Evolutionary conservation across 2,888 invertebrate species (phyloP).

Genomic region (Megamerina dolium): DNA sequence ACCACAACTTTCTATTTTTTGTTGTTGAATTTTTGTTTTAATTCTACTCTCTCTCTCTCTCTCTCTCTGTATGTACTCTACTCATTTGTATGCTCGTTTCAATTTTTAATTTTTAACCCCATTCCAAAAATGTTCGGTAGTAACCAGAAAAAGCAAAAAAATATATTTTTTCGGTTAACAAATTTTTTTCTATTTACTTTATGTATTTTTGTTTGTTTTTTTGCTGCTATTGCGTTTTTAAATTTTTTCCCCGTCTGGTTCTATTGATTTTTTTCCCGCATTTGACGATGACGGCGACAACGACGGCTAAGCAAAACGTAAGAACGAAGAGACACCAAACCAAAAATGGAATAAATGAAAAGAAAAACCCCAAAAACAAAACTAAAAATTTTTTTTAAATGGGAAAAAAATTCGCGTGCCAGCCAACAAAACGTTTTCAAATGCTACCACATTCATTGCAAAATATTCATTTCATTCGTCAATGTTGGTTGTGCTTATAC

Average conservation of each 20-base stretch:
- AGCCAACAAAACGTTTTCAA: conserved; percentile 12
- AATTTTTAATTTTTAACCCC: conserved; percentile 1
- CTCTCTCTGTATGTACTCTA: not conserved
- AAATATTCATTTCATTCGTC: too few relatives aligned
- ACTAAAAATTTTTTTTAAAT: conserved; percentile 3
- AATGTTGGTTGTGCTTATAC: too few relatives aligned
- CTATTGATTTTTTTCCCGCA: conserved; percentile 50
- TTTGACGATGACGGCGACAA: conserved; percentile 18
- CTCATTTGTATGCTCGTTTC: not conserved
- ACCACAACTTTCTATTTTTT: not conserved
- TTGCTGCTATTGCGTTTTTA: conserved; percentile 13
- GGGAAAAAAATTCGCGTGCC: not conserved
- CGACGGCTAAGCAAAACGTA: too few relatives aligned
- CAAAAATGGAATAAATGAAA: conserved; percentile 5
- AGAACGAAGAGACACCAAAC: too few relatives aligned
- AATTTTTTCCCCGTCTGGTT: conserved; percentile 46
- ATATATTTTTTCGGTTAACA: too few relatives aligned
- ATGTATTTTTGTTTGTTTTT: conserved; percentile 14
- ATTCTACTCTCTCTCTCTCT: conserved; percentile 15
- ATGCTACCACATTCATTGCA: conserved; percentile 20
- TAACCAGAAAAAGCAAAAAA: too few relatives aligned
- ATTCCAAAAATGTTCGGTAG: too few relatives aligned
- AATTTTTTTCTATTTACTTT: conserved; percentile 8
- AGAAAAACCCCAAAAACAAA: conserved; percentile 3
- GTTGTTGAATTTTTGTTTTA: conserved; percentile 15